Conservation (phyloP, 2,113 vertebrate species). For the Brienomyrus brachyistius region DNA sequence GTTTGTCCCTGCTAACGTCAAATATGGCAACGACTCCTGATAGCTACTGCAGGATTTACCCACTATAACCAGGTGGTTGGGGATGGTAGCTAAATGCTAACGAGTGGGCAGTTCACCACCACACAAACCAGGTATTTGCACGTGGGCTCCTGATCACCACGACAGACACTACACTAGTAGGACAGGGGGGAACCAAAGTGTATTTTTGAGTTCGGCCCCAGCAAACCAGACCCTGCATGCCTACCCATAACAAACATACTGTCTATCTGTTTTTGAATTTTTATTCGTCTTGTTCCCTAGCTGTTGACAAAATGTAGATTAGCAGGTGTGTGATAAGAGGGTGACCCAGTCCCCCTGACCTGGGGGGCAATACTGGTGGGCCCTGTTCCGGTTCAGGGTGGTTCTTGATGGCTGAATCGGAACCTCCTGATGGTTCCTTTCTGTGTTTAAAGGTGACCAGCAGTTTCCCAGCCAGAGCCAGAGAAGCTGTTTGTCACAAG, state of each 20-base stretch:
- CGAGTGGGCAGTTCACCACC: background rate
- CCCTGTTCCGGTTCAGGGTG: background rate
- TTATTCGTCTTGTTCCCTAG: background rate
- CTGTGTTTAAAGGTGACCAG: background rate
- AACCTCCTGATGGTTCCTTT: background rate
- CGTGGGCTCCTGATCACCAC: background rate
- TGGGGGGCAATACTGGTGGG: background rate
- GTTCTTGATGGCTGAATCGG: background rate
- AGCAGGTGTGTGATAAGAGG: background rate
- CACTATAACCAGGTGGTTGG: background rate
- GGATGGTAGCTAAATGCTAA: background rate
- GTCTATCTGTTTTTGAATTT: background rate
- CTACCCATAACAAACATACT: background rate
- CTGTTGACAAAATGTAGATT: background rate
- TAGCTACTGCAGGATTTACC: background rate
- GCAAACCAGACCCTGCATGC: background rate
- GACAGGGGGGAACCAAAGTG: background rate
- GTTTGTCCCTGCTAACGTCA: background rate
- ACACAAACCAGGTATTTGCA: background rate
- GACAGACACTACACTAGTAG: background rate
- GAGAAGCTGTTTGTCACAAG: background rate
- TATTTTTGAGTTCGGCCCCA: background rate
- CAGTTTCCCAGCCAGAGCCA: background rate
- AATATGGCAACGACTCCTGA: background rate
- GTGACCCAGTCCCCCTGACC: background rate